Evolutionary conservation across 2,113 vertebrate genomes (phyloP).

Genomic region (Chamaetylas fuelleborni): DNA sequence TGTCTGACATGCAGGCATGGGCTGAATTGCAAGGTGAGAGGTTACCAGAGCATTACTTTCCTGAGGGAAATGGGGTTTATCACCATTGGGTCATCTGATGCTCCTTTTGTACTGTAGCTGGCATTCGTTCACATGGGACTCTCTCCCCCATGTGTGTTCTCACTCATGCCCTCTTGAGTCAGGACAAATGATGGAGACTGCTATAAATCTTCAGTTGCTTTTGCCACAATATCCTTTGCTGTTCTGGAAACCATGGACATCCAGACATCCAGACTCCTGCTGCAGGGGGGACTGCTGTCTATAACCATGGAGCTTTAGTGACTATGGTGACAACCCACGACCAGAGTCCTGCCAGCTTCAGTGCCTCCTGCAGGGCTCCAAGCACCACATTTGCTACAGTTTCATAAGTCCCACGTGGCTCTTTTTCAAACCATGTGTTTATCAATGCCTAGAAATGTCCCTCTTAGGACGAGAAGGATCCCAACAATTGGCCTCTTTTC

Average conservation of each 20-base stretch:
- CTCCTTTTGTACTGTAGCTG: not conserved
- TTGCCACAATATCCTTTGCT: not conserved
- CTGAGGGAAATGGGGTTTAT: not conserved
- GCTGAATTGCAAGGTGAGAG: not conserved
- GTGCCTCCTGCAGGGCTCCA: not conserved
- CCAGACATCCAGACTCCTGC: fast-evolving
- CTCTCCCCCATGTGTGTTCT: not conserved
- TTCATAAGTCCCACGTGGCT: not conserved
- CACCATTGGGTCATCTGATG: not conserved
- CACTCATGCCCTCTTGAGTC: not conserved
- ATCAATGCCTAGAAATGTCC: not conserved
- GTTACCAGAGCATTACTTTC: not conserved
- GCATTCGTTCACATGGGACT: not conserved
- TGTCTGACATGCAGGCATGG: not conserved
- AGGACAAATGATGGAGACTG: not conserved
- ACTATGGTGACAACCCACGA: not conserved
- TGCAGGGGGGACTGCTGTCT: not conserved
- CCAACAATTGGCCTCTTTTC: not conserved
- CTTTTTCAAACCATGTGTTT: not conserved
- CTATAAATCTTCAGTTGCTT: not conserved
- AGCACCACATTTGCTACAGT: not conserved
- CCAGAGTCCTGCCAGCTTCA: not conserved
- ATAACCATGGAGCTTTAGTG: not conserved
- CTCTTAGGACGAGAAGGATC: not conserved
- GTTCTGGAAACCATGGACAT: not conserved